A percentile compares a stretch with the other conserved stretches of the same genome.
phyloP scores from a whole-genome alignment of 2,888 invertebrate species.

The Anorthoa munda region DNA sequence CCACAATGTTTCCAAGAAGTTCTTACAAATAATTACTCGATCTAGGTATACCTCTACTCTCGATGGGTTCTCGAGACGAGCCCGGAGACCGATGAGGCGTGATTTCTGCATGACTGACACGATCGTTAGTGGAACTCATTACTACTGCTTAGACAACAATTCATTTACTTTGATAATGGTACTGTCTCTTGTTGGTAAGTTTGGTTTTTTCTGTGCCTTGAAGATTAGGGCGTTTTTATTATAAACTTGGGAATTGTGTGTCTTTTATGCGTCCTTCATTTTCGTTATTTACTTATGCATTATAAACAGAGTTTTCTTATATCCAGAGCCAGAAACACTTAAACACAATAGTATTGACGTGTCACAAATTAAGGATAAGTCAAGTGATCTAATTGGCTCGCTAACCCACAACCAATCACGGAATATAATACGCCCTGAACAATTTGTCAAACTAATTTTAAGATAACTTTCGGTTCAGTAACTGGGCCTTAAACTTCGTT shows the following conservation, averaged over 20 bases:
- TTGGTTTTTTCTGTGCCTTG: slow-evolving; percentile 9
- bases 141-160: slow-evolving; percentile 46
- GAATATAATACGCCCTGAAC: no score
- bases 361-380: no score
- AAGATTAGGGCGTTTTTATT: background rate
- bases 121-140: slow-evolving; percentile 58
- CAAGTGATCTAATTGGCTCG: no score
- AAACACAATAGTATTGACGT: no score
- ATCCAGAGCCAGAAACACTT: no score
- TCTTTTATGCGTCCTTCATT: background rate
- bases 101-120: slow-evolving; percentile 58
- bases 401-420: no score
- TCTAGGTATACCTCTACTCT: slow-evolving; percentile 21
- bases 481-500: no score
- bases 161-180: slow-evolving; percentile 46
- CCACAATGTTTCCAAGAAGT: slow-evolving; percentile 12
- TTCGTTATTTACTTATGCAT: no score
- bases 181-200: slow-evolving; percentile 36
- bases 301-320: no score
- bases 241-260: background rate
- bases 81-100: slow-evolving; percentile 62
- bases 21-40: slow-evolving; percentile 43
- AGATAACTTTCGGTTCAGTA: no score
- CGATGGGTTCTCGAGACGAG: slow-evolving; percentile 39
- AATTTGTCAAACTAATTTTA: no score